Conservation (phyloP, 1,140 invertebrate genomes). For the Oryzaephilus surinamensis region DNA sequence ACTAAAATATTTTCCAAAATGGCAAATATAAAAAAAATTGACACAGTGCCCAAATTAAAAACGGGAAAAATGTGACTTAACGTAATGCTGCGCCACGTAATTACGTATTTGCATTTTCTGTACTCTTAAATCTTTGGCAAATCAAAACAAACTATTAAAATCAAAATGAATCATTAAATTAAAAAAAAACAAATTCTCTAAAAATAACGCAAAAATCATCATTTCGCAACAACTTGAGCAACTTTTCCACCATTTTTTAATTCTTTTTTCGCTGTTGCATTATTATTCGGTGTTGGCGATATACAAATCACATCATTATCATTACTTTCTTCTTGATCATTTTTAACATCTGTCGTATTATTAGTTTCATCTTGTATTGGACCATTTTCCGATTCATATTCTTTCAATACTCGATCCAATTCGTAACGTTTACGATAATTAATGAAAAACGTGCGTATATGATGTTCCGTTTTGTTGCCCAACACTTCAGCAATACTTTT, state of each 20-base stretch:
- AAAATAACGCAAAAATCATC: no score
- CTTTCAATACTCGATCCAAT: conserved; percentile 77
- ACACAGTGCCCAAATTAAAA: no score
- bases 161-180: conserved; percentile 4
- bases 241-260: conserved; percentile 28
- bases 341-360: conserved; percentile 18
- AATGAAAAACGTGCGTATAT: conserved; percentile 81
- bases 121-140: no score
- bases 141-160: no score
- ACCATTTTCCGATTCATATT: conserved; percentile 74
- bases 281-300: conserved; percentile 23
- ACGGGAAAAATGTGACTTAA: no score
- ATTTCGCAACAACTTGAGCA: conserved; percentile 23
- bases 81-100: no score
- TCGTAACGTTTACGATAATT: conserved; percentile 86
- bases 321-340: conserved; percentile 24
- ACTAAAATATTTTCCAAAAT: no score
- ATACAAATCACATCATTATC: conserved; percentile 34
- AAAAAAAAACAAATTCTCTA: conserved; percentile 2
- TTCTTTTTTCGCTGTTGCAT: conserved; percentile 26
- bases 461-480: conserved; percentile 88
- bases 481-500: conserved; percentile 90
- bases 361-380: conserved; percentile 22
- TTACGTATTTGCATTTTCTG: no score
- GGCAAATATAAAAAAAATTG: no score